Base-by-base conservation (phyloP, 2,113 vertebrate genomes). In the Xenus cinereus region DNA sequence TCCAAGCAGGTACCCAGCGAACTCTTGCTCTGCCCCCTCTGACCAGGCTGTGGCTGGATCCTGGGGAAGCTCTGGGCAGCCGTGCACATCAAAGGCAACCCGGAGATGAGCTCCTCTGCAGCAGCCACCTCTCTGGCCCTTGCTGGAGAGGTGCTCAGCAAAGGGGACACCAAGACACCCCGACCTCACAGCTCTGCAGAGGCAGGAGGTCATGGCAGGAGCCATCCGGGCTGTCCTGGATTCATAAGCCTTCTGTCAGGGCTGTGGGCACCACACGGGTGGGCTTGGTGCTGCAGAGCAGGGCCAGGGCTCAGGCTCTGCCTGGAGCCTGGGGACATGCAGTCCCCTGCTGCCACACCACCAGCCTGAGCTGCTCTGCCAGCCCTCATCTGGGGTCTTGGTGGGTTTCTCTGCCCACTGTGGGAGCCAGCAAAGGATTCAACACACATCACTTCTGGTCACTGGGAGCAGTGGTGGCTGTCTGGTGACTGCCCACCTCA, bases 191-290 rank as follows among this genome's bases (percentile, higher is more conserved):
- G 79, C 21, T 93, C 67, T 64, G 50, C 41, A 45, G 11, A 27
- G 71, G 18, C 22, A 43, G 54, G 24, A 53, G 35, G 72, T 15
- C 0, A 4, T 17, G 46, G 19, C 41, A 59, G 64, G 33, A 18
- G 1, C 15, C 22, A 5, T 4, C 22, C 0, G 2, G 43, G 7
- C 60, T 68, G 56, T 33, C 17, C 43, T 60, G n/a, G 22, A 2
- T 35, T 18, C 6, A 1, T 64, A 22, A 43, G 19, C 22, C 39
- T 35, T 3, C 2, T 1, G 0, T 43, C 24, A 2, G 4, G 13
- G 28, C 79, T 21, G 43, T 19, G n/a, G 18, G 2, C 3, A 7
- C 35, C 72, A 28, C 22, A 9, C 0, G 7, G 4, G 22, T 33
- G 73, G 14, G 22, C 16, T 57, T 6, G 43, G 67, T 1, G 33